A percentile compares a stretch with the other conserved stretches of the same genome.
phyloP scores from a whole-genome alignment of 1,140 invertebrate genomes.

The Xylocopa sonorina region DNA sequence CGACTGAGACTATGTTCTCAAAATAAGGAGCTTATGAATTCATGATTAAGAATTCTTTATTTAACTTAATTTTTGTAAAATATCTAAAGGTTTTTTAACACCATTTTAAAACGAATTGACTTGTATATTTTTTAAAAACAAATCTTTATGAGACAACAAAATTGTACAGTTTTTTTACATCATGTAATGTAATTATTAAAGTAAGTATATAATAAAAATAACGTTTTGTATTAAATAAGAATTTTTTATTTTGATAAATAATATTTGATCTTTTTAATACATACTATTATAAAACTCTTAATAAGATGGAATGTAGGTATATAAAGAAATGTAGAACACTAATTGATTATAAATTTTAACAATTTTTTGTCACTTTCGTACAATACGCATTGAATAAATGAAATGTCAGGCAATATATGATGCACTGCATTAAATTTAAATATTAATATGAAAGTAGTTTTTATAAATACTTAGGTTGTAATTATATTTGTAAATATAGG shows the following conservation, averaged over 20 bases:
- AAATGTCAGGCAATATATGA: background rate
- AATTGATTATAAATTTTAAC: conserved; percentile 38
- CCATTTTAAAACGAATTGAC: conserved; percentile 14
- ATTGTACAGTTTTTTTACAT: conserved; percentile 69
- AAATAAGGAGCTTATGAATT: background rate
- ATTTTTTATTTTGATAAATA: no score
- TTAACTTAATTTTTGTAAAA: background rate
- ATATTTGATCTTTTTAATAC: background rate
- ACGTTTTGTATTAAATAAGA: conserved; percentile 31
- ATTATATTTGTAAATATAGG: conserved; percentile 10
- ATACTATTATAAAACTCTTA: background rate
- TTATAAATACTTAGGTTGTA: background rate
- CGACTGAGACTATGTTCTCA: background rate
- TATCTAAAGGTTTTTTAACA: background rate
- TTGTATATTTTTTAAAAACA: conserved; percentile 65
- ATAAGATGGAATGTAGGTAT: background rate
- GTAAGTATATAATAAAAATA: conserved; percentile 45
- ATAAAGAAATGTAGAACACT: background rate
- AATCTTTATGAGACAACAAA: conserved; percentile 35
- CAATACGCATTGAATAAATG: conserved; percentile 17
- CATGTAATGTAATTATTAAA: conserved; percentile 26
- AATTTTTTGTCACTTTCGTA: conserved; percentile 32
- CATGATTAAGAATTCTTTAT: background rate
- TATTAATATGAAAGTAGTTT: conserved; percentile 24
- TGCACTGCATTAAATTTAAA: background rate